Evolutionary conservation across 2,888 invertebrate species (phyloP).

Genomic region (Carcina quercana): DNA sequence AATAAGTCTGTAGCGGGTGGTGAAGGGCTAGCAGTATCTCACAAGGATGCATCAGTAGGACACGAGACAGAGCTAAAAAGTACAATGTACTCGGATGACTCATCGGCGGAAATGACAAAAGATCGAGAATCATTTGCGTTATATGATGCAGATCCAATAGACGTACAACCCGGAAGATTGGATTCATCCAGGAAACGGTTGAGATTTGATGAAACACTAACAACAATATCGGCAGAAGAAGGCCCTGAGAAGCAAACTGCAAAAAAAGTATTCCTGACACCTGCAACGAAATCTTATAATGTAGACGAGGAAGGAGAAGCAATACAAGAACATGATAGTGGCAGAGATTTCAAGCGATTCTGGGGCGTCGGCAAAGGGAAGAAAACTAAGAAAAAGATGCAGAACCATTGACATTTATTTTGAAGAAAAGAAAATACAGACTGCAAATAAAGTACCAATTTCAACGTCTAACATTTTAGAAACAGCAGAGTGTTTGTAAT

Average conservation of each 20-base stretch:
- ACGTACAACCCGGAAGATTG: constrained; percentile 2
- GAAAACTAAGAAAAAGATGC: constrained; percentile 32
- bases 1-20: constrained; percentile 22
- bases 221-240: constrained; percentile 23
- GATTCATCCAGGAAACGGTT: constrained; percentile 27
- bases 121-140: background rate
- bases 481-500: no score
- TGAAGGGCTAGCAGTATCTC: no score
- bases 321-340: constrained; percentile 17
- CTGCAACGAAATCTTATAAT: constrained; percentile 17
- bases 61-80: constrained; percentile 34
- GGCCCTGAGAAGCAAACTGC: constrained; percentile 14
- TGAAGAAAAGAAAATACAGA: constrained; percentile 26
- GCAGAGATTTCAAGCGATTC: constrained; percentile 38
- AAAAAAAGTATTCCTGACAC: constrained; percentile 10
- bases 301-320: constrained; percentile 23
- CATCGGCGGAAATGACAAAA: no score
- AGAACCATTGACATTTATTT: no score
- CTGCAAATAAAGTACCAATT: no score
- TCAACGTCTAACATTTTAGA: no score
- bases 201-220: constrained; percentile 42
- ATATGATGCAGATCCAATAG: background rate
- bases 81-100: no score
- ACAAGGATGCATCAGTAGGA: constrained; percentile 3
- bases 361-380: constrained; percentile 27